Evolutionary conservation across 2,888 invertebrate species (phyloP).

Genomic region (Agapostemon virescens): DNA sequence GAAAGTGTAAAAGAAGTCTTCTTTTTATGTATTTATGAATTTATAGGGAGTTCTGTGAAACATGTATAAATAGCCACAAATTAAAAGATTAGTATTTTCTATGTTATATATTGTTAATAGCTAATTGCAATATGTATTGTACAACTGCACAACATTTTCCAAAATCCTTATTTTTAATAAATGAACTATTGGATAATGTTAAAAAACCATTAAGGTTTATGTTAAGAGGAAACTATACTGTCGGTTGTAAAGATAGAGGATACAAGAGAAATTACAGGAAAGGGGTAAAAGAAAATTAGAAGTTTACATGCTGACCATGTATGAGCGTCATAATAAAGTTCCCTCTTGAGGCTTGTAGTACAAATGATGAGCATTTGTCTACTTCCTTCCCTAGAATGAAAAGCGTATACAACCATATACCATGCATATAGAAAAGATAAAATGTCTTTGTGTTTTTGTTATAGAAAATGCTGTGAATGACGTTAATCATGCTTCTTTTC

Average conservation of each 20-base stretch:
- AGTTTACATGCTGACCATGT: slow-evolving; percentile 76
- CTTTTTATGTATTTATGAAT: background rate
- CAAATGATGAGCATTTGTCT: slow-evolving; percentile 75
- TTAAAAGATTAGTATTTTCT: background rate
- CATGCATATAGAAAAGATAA: slow-evolving; percentile 69
- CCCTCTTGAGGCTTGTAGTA: slow-evolving; percentile 71
- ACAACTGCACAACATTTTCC: background rate
- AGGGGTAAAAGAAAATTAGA: slow-evolving; percentile 59
- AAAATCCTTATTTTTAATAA: background rate
- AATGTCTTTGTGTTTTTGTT: slow-evolving; percentile 16
- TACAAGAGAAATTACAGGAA: slow-evolving; percentile 22
- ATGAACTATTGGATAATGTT: background rate
- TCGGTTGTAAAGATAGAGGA: background rate
- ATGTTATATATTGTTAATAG: background rate
- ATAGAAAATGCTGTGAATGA: slow-evolving; percentile 23
- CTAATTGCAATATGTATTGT: background rate
- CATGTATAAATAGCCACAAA: background rate
- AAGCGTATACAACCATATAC: slow-evolving; percentile 69
- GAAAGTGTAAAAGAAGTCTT: background rate
- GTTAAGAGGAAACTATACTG: slow-evolving; percentile 3
- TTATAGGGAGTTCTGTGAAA: background rate
- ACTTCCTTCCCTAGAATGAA: slow-evolving; percentile 79
- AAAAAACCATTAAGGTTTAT: background rate
- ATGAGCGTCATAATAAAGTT: slow-evolving; percentile 73
- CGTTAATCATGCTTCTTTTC: slow-evolving; percentile 9